Conservation (phyloP, 2,888 invertebrate species). For the Pteria penguin region DNA sequence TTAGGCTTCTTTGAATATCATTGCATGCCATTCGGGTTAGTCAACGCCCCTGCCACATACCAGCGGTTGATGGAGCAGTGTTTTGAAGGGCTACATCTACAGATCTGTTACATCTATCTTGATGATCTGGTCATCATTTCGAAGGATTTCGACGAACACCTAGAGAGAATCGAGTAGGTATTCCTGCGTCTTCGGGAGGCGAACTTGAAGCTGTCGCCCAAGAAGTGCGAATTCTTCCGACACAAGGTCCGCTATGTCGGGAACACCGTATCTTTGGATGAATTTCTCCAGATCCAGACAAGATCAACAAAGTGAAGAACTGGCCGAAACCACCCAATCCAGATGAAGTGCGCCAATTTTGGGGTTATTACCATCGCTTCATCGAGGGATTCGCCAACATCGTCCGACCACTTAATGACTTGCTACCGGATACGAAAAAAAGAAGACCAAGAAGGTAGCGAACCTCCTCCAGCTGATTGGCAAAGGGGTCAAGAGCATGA, state of each 20-base stretch:
- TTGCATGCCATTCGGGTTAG: slow-evolving; percentile 13
- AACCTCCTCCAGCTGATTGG: no score
- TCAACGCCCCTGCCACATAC: not conserved
- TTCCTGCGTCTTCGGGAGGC: slow-evolving; percentile 14
- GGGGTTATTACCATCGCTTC: slow-evolving; percentile 25
- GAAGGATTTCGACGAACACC: slow-evolving; percentile 28
- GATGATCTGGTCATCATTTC: slow-evolving; percentile 23
- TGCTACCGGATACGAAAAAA: slow-evolving; percentile 23
- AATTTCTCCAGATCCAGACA: slow-evolving; percentile 2
- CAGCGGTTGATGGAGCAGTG: not conserved
- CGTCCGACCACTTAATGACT: slow-evolving; percentile 20
- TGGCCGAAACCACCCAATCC: slow-evolving; percentile 23
- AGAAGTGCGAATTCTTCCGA: slow-evolving; percentile 33
- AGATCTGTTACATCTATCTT: not conserved
- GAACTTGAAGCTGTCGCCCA: slow-evolving; percentile 28
- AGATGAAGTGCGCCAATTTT: slow-evolving; percentile 31
- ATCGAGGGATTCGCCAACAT: slow-evolving; percentile 33
- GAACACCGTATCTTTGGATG: not conserved
- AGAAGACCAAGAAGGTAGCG: no score
- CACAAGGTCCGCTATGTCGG: slow-evolving; percentile 32
- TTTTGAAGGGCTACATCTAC: not conserved
- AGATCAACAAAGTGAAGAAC: slow-evolving; percentile 14
- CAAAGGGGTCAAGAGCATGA: no score
- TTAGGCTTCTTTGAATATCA: slow-evolving; percentile 2
- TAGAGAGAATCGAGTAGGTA: slow-evolving; percentile 29